These are phyloP conservation scores for Melanotaenia trifasciata DNA, from an alignment of 2,797 vertebrate species.

Conservation along the genomic window DNA sequence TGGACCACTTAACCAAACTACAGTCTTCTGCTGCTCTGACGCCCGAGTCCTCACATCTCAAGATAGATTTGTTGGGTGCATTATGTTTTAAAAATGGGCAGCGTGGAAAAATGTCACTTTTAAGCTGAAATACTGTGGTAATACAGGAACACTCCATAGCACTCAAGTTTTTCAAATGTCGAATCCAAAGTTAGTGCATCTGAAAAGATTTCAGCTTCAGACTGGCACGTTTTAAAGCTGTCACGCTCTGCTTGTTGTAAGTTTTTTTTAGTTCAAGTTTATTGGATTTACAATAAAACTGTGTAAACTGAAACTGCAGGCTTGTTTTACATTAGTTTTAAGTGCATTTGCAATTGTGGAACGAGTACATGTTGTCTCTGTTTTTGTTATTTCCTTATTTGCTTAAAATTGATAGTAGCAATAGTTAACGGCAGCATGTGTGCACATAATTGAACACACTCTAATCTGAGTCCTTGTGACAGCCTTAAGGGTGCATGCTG, in stretches of 20 bases:
- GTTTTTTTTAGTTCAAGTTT: slow-evolving; percentile 7
- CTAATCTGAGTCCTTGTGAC: not conserved
- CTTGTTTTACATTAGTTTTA: not conserved
- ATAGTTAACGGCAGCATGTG: not conserved
- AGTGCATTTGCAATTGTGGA: not conserved
- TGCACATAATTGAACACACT: not conserved
- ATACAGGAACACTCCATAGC: slow-evolving; percentile 29
- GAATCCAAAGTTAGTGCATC: slow-evolving; percentile 8
- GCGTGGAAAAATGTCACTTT: slow-evolving; percentile 53
- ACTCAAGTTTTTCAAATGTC: slow-evolving; percentile 16
- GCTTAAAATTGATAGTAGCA: too few species aligned
- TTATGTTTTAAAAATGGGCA: slow-evolving; percentile 44
- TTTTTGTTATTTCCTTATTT: too few species aligned
- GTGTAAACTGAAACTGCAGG: not conserved
- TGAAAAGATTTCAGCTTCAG: slow-evolving; percentile 20
- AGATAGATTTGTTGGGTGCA: slow-evolving; percentile 48
- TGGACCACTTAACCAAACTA: slow-evolving; percentile 60
- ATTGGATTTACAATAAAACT: not conserved
- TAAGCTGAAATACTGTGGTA: slow-evolving; percentile 37
- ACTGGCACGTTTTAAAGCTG: not conserved
- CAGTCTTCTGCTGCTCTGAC: slow-evolving; percentile 47
- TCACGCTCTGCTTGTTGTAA: not conserved
- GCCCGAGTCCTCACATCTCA: slow-evolving; percentile 31
- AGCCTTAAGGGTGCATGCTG: not conserved
- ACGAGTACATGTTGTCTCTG: too few species aligned